Base-by-base conservation (phyloP, 1,140 invertebrate species). In the Drosophila lowei region DNA sequence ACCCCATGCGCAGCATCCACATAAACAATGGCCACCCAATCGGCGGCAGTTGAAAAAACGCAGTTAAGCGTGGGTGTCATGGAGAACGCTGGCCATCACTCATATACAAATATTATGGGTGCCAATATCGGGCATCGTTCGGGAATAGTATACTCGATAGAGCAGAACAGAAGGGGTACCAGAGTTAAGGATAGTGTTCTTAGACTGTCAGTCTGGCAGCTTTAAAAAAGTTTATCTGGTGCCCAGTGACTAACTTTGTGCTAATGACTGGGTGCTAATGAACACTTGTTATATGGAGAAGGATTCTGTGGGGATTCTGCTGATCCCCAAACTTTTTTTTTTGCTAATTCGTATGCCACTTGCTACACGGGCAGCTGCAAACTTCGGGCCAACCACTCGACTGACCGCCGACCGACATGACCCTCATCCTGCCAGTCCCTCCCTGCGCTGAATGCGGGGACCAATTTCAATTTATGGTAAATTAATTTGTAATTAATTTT, bases 401-500 rank as follows among this genome's bases (percentile, higher is more conserved):
- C 58, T 77, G 70, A 62, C 68, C 73, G 58, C 6, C 63, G n/a
- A 15, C 56, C 13, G 49, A 25, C 50, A n/a, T 15, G 25, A 47
- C 44, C n/a, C n/a, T 48, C 9, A 16, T 34, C 9, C 25, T 16
- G 16, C 28, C 16, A 6, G 41, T 6, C 23, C 28, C 42, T 55
- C 43, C 15, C 13, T 43, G 30, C 42, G 13, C 23, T 13, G 50
- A 18, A n/a, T 13, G 16, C 43, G 52, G 46, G 38, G 47, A 54
- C 55, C 67, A 67, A 25, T 72, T 83, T 65, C 75, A 88, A 88
- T 88, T 88, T 79, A 88, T 88, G 83, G 78, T 88, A 88, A 88
- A 88, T 88, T 88, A 88, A 88, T 88, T 88, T 88, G 83, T 88
- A 88, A 88, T 88, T 88, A 88, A 88, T 88, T 83, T 88, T 73